Base-by-base conservation (phyloP, 2,888 invertebrate species). In the Parapristionchus giblindavisi region DNA sequence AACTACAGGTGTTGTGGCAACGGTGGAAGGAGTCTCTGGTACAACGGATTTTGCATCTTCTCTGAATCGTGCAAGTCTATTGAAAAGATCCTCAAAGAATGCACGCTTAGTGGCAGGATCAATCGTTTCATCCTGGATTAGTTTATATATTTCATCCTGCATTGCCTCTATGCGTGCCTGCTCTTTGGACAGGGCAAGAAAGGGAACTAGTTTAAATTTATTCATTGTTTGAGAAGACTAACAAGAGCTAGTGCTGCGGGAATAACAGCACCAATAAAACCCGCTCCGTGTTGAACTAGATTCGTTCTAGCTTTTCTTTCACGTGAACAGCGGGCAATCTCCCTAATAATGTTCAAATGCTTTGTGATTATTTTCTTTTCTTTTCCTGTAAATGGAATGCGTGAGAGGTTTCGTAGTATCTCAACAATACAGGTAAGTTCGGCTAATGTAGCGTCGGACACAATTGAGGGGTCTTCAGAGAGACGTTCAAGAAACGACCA, bases 401-500 rank as follows among this genome's bases (percentile, higher is more conserved):
- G 27, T 17, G 3, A 2, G 17, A 66, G 11, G 21, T 66, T 66
- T 43, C 32, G 32, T 0, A 66, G 65, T 2, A 66, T 32, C 32
- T 66, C 65, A 1, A 43, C 29, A 3, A 66, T 32, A 24, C 61
- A 61, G n/a, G 8, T 61, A 1, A 61, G 61, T 27, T 61, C 61
- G 1, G 61, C 38, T 21, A 61, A 24, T 24, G 11, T 61, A 6
- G 61, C 61, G 1, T 61, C 1, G 11, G 38, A 24, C 8, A 61
- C 27, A 24, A n/a, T 3, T 3, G 11, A 24, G 11, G 61, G 40
- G 14, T 61, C 40, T 1, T 38, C 8, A 21, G 24, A 21, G 61
- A 61, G 61, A 61, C 61, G 61, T 3, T 2, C 1, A 24, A 61
- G 61, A 61, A 61, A 61, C 61, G 38, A 38, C 61, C 60, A 38